A percentile compares a stretch with the other conserved stretches of the same genome.
Evolutionary conservation across 1,140 invertebrate genomes (phyloP).

Genomic region (Adoxophyes honmai): DNA sequence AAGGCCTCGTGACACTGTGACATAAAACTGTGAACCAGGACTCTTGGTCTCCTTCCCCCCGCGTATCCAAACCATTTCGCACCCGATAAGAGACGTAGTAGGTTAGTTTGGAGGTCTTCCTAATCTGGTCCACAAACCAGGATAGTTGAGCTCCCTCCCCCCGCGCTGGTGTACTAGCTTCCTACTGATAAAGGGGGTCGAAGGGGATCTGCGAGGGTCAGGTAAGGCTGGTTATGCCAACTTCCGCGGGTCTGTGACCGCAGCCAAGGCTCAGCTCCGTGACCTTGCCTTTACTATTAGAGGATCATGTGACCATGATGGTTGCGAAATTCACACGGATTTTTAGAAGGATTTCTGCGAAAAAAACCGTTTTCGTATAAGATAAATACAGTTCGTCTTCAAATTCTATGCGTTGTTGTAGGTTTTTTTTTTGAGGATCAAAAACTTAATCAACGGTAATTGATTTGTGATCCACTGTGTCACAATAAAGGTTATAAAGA

Average conservation of each 20-base stretch:
- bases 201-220: conserved; percentile 21
- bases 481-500: too few species aligned
- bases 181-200: too few species aligned
- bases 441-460: too few species aligned
- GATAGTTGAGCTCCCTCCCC: conserved; percentile 16
- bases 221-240: conserved; percentile 35
- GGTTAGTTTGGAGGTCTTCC: too few species aligned
- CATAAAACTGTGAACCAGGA: conserved; percentile 51
- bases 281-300: conserved; percentile 62
- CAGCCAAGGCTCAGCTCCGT: conserved; percentile 54
- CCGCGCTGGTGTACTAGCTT: neutral
- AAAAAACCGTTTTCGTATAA: too few species aligned
- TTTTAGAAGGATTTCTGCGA: neutral
- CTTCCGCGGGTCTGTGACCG: conserved; percentile 67
- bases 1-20: conserved; percentile 60
- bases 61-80: neutral
- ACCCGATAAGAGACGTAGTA: neutral
- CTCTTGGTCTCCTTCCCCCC: conserved; percentile 21
- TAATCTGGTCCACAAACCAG: conserved; percentile 21
- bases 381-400: too few species aligned
- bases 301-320: conserved; percentile 36
- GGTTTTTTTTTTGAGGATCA: too few species aligned
- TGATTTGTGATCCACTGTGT: too few species aligned
- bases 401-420: too few species aligned
- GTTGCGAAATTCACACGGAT: conserved; percentile 5